Evolutionary conservation across 1,140 invertebrate species (phyloP), one percentile per base, ranked within the genome.

Genomic region (Colletes gigas): DNA sequence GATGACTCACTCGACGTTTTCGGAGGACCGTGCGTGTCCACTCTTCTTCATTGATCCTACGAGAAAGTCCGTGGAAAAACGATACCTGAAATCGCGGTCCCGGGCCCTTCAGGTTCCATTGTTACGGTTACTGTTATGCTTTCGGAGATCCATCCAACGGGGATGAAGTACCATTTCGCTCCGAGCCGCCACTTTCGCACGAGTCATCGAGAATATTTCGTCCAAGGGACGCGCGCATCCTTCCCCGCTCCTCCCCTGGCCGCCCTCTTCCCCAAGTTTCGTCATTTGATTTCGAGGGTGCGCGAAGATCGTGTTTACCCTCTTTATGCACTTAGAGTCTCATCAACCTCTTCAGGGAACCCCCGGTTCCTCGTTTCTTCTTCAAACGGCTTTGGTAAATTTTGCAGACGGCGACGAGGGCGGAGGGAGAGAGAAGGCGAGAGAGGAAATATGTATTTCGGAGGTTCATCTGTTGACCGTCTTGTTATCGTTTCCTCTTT

Each of bases 141-240:
- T 79, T 79, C 57, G 83, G 15, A 71, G 84, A 85, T 82, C 84
- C 75, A 85, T 85, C 80, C 71, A 82, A 8, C 62, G 60, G 30
- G 75, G 80, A 85, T 84, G 83, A 86, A 86, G 84, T 85, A 70
- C 75, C 77, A 71, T 86, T 85, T 68, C 76, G 68, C 70, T 65
- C 44, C 41, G 74, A 85, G 79, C 78, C 65, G 67, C 67, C 83
- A 75, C 83, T 81, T 84, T 84, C 78, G 78, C 83, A 82, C 84
- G 83, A 85, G 83, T 79, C 83, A 82, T 86, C 84, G 83, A 84
- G 84, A 82, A 86, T 85, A 85, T 82, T 85, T 86, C 67, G 84
- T 86, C 74, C 52, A 54, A 84, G 83, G 82, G 83, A 81, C 60
- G 55, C 57, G 59, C 55, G 50, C 66, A 57, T 67, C 52, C 73